Base-by-base conservation (phyloP, 1,140 invertebrate species). In the Papilio dardanus region DNA sequence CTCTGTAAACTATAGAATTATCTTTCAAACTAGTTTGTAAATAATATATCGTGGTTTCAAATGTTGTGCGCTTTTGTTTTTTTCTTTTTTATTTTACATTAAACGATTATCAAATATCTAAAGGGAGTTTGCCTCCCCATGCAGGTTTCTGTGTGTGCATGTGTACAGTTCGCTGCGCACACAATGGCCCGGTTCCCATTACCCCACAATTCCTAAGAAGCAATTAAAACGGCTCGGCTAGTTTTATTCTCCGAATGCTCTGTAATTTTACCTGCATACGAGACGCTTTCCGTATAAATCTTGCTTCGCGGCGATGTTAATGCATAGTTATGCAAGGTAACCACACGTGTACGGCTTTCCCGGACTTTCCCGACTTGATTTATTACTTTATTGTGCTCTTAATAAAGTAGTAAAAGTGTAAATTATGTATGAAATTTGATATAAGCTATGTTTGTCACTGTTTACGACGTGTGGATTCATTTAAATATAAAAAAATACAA, bases 191-290 rank as follows among this genome's bases (percentile, higher is more conserved):
- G 35, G 4, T 16, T 71, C 42, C 69, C 69, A 71, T 71, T 71
- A 71, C 40, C 21, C 24, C 69, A 54, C 42, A 71, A 50, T 71
- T 71, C 40, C 69, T 50, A n/a, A 71, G 69, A 71, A 71, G 69
- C 69, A 71, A 71, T 71, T 71, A 71, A 71, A 71, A 50, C 69
- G 24, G 69, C 40, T 50, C 69, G 40, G 67, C 67, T 69, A 69
- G 67, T 69, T 69, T 69, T 50, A 71, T 71, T 46, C 69, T 46
- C 40, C 24, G 69, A 46, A 71, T 50, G 28, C 69, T 31, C 69
- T 30, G 40, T 31, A 71, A 50, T 71, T 50, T 71, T 71, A 71
- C 69, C 69, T 71, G 69, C 69, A 46, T 71, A 71, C 69, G 69
- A 19, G 35, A 50, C 42, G 69, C 37, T 50, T 71, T 50, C 69